Evolutionary conservation across 2,113 vertebrate species (phyloP).

Genomic region (Corythornis madagascariensis): DNA sequence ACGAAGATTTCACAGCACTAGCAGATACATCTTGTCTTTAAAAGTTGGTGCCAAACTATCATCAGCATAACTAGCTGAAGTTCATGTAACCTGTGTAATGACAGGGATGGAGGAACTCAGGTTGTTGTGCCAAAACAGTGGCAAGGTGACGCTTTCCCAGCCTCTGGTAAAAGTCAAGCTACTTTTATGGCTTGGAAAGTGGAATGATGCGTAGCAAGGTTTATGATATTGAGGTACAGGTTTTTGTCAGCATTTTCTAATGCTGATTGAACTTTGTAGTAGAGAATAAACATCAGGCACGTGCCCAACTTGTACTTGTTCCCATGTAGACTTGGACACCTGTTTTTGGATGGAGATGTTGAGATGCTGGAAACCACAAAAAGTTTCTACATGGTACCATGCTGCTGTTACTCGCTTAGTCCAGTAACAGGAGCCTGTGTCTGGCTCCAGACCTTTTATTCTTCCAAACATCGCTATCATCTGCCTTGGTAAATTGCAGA

Average conservation of each 20-base stretch:
- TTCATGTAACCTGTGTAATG: background rate
- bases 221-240: background rate
- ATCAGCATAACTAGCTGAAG: background rate
- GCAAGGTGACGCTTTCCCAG: background rate
- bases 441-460: background rate
- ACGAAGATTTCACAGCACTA: background rate
- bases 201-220: background rate
- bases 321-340: rapidly evolving
- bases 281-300: background rate
- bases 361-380: background rate
- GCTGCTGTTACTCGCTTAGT: background rate
- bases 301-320: background rate
- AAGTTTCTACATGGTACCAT: rapidly evolving
- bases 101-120: background rate
- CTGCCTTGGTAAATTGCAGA: background rate
- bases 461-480: background rate
- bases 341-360: background rate
- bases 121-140: background rate
- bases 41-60: background rate
- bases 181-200: background rate
- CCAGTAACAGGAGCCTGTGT: background rate
- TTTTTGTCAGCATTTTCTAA: background rate
- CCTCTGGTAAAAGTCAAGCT: rapidly evolving
- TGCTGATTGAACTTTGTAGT: background rate
- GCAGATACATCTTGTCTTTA: background rate